Percentiles rank a stretch among this genome's conserved stretches.
phyloP scores from a whole-genome alignment of 2,797 vertebrate species.

The Staurois parvus region DNA sequence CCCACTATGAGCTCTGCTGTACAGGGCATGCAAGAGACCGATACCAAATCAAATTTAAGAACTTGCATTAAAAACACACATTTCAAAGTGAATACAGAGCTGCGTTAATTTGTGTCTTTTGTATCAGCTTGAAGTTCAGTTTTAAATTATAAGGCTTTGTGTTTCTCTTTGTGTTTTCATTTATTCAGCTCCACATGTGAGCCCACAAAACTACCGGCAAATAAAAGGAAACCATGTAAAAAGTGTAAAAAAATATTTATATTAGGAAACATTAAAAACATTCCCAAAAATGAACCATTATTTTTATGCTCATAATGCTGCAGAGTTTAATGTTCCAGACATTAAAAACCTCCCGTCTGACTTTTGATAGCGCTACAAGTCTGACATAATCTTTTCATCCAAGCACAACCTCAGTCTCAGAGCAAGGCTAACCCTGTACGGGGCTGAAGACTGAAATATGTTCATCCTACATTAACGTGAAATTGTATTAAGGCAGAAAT shows the following conservation, averaged over 20 bases:
- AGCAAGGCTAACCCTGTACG: background rate
- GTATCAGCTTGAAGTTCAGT: no score
- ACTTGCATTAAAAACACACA: no score
- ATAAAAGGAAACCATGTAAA: background rate
- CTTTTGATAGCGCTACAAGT: background rate
- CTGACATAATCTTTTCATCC: constrained; percentile 1
- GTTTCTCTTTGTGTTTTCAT: background rate
- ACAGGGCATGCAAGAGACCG: no score
- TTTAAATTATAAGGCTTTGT: no score
- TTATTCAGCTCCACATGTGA: background rate
- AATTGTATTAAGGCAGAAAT: constrained; percentile 54
- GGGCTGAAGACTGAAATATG: constrained; percentile 15
- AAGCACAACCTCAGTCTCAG: background rate
- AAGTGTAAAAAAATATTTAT: background rate
- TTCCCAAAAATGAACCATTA: background rate
- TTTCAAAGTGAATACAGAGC: no score
- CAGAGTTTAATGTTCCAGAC: background rate
- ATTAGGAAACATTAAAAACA: background rate
- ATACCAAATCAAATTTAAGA: no score
- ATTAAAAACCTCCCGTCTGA: background rate
- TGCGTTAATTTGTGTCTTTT: no score
- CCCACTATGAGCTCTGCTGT: no score
- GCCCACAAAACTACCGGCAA: background rate
- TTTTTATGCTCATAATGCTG: background rate
- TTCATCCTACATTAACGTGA: constrained; percentile 50